Evolutionary conservation across 2,888 invertebrate species (phyloP), one percentile per base, ranked within the genome.

Genomic region (Sympetrum striolatum): DNA sequence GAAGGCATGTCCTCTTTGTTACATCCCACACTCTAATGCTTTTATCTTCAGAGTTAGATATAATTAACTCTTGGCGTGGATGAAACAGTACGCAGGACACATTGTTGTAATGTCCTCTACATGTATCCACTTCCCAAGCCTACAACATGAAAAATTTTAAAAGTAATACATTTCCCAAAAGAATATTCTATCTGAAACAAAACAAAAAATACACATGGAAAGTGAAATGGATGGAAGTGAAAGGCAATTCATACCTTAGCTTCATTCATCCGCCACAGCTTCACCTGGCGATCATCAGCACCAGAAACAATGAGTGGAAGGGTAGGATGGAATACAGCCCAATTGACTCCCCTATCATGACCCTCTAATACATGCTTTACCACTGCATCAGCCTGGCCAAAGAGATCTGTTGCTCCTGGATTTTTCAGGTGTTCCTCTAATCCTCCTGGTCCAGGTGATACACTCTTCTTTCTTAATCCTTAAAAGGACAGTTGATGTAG

Each of bases 71-170:
- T 94, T 99, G 98, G 31, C 98, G 95, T 0, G 99, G 99, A 94
- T 99, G 99, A 95, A 99, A 99, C 81, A 99, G 94, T 0, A 98
- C 98, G 93, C 99, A 99, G 0, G 99, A 99, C 2, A 99, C 99
- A 94, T 99, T 99, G 95, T 99, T 99, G 95, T 99, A 99, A 94
- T 99, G 99, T 0, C 99, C 99, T n/a, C 99, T 96, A 93, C 99
- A 99, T 0, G 99, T 98, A 94, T 99, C 99, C 80, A 99, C 98
- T 93, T 99, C 99, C 99, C 99, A 99, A 0, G 99, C 99, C 95
- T 97, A 92, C 0, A 92, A 92, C 90, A 80, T 22, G 14, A 35
- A 90, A 25, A 37, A 22, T 37, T 35, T 39, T 53, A 14, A 53
- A 25, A 81, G 4, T 39, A 12, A 10, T 6, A 48, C 18, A n/a